A percentile compares a stretch with the other conserved stretches of the same genome.
Conservation (phyloP, 2,888 invertebrate species). For the Drosophila demipolita region DNA sequence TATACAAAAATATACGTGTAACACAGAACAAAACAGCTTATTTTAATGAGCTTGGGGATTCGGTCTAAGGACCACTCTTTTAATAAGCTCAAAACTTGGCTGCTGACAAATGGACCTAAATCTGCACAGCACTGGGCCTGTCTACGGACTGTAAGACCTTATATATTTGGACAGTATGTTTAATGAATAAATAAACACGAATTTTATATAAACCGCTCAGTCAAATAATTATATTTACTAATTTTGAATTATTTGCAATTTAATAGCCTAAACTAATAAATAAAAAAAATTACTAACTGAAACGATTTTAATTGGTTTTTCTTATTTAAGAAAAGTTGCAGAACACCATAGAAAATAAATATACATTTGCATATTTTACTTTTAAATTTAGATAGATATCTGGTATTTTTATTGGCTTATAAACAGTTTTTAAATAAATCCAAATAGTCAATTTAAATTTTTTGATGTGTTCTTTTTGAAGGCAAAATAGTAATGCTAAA, state of each 20-base stretch:
- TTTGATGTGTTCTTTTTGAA: background rate
- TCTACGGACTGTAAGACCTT: background rate
- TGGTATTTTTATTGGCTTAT: background rate
- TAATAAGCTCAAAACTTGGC: slow-evolving; percentile 11
- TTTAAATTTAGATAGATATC: background rate
- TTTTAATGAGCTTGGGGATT: slow-evolving; percentile 37
- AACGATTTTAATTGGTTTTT: background rate
- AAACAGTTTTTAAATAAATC: background rate
- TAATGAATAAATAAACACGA: background rate
- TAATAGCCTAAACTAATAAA: background rate
- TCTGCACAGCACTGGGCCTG: background rate
- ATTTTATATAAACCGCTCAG: background rate
- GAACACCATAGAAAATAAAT: accelerated
- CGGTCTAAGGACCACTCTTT: background rate
- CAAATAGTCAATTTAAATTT: background rate
- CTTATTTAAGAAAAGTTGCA: background rate
- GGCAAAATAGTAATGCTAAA: background rate
- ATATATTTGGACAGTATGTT: background rate
- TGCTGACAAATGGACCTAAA: background rate
- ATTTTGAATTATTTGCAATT: background rate
- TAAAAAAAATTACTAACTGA: background rate
- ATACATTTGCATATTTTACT: background rate
- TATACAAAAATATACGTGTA: background rate
- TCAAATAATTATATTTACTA: background rate
- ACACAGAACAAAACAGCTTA: background rate